phyloP scores from a whole-genome alignment of 1,140 invertebrate species.

The Rhyzopertha dominica region DNA sequence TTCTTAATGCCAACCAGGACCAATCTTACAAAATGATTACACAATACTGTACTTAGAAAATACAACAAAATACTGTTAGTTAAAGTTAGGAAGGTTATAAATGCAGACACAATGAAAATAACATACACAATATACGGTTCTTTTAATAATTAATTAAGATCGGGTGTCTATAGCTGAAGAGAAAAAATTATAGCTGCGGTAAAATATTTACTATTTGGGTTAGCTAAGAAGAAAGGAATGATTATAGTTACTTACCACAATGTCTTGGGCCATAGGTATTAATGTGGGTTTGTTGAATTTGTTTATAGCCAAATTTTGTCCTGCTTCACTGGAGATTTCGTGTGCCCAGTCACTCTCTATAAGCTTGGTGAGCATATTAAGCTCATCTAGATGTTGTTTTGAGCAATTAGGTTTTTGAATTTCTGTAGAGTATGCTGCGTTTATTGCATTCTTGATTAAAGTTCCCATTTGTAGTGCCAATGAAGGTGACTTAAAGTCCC shows the following conservation, averaged over 20 bases:
- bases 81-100: too few species aligned
- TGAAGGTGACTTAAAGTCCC: constrained; percentile 9
- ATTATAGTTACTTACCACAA: constrained; percentile 26
- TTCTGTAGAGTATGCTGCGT: constrained; percentile 11
- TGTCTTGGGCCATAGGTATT: constrained; percentile 33
- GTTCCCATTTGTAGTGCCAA: constrained; percentile 15
- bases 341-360: constrained; percentile 22
- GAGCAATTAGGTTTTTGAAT: constrained; percentile 7
- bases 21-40: too few species aligned
- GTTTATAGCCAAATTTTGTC: constrained; percentile 31
- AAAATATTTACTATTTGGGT: too few species aligned
- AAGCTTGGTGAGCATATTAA: constrained; percentile 15
- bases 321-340: constrained; percentile 28
- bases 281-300: constrained; percentile 36
- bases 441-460: background rate
- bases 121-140: too few species aligned
- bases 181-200: too few species aligned
- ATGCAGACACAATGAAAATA: too few species aligned
- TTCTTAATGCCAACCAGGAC: too few species aligned
- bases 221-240: too few species aligned
- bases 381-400: constrained; percentile 8
- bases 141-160: too few species aligned
- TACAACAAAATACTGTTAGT: too few species aligned
- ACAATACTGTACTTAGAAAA: too few species aligned
- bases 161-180: too few species aligned